Base-by-base conservation (phyloP, 2,113 vertebrate species). In the Albula glossodonta region DNA sequence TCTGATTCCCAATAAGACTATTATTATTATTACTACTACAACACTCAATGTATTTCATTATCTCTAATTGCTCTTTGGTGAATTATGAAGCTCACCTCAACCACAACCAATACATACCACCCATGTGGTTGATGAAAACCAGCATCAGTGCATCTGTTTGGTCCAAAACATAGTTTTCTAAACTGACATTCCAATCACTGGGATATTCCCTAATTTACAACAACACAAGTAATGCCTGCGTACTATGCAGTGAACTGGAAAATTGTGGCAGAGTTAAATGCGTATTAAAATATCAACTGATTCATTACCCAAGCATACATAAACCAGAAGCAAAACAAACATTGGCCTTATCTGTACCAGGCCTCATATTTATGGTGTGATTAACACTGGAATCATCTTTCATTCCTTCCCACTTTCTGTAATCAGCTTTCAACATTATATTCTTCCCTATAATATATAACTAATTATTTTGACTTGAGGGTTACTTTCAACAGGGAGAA, bases 331-430 rank as follows among this genome's bases (percentile, higher is more conserved):
- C 41, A 56, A 25, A 41, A 49, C 57, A 74, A 13, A 56, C 41
- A 78, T 52, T 19, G 2, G 79, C 1, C 50, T 53, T 48, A 79
- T 85, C 86, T 48, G 83, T 70, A 85, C 78, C 80, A 25, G 78
- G 83, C 85, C 6, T n/a, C 51, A 83, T 53, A 88, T 4, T 31
- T 51, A 74, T 19, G n/a, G 60, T 86, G 60, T 56, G 82, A 84
- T 82, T 86, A 86, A 86, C 85, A 79, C 70, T 86, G 81, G 51
- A 70, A 80, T 81, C 8, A 78, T 48, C 79, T 83, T 85, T 89
- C 60, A 87, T 48, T 80, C n/a, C 50, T 80, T 78, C 70, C 63
- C 15, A 60, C 81, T 52, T 83, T 74, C 12, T 7, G 70, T n/a
- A 12, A 31, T 80, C 53, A 6, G 51, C 80, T 88, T 50, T 48